Base-by-base conservation (phyloP, 2,113 vertebrate species). In the Myotis davidii region DNA sequence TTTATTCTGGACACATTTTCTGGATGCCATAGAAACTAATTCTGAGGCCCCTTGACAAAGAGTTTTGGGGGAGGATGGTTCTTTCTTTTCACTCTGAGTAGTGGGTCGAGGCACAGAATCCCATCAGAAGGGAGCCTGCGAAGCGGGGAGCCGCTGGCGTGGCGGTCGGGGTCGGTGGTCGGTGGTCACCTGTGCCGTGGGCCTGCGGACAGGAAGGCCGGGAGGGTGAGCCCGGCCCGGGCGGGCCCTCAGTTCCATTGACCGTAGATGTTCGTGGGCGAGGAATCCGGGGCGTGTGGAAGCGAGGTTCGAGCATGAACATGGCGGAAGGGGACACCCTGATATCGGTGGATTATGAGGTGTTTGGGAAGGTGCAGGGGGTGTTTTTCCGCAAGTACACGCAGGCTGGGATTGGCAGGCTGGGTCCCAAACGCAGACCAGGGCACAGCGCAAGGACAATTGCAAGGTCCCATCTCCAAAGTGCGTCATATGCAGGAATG, bases 321-420 rank as follows among this genome's bases (percentile, higher is more conserved):
- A 99, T 99, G 99, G 98, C 99, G 54, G 97, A 97, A 81, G 98
- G 82, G 69, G 97, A 98, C 89, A 98, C 98, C 0, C 90, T 99
- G 4, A 13, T 99, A 61, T 99, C 99, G 2, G 98, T 99, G 98
- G 99, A 99, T 95, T 99, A 99, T 95, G 99, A 99, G 97, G 97
- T 99, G 94, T 99, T 95, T 97, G 99, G 99, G 84, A 99, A 97
- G 97, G 99, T 99, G 74, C 99, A 99, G 98, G 99, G 99, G 39
- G 99, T 99, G 70, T 99, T 99, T 98, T 99, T 99, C 97, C 99
- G 99, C 86, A 99, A 99, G 97, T 98, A 99, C 97, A 99, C 99
- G 0, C 99, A 99, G 99, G 98, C 98, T 54, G 99, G 99, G 67
- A 99, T 99, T 4, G 98, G 99, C 99, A 11, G 99, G 99, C 78